Conservation (phyloP, 2,888 invertebrate species). For the Steinernema carpocapsae region DNA sequence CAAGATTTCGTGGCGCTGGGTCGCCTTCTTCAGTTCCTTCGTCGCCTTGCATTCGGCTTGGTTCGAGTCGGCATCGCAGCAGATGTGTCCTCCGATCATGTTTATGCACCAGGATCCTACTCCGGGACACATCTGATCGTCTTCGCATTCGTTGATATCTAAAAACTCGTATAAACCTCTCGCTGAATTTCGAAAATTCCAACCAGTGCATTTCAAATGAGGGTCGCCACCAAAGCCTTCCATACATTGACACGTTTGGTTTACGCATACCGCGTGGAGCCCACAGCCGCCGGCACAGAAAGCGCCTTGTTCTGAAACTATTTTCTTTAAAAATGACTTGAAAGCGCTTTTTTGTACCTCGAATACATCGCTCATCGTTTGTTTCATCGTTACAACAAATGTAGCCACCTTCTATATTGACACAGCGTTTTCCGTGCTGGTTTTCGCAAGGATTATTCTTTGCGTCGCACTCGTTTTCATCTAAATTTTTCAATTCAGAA, state of each 20-base stretch:
- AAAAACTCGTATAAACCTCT: background rate
- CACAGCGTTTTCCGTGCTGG: slow-evolving; percentile 49
- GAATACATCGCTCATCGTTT: slow-evolving; percentile 43
- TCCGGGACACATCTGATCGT: slow-evolving; percentile 53
- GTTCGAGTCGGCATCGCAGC: slow-evolving; percentile 49
- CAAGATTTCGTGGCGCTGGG: background rate
- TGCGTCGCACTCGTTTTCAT: slow-evolving; percentile 67
- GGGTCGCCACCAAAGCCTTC: slow-evolving; percentile 85
- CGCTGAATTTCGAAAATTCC: background rate
- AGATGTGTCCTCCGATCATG: slow-evolving; percentile 56
- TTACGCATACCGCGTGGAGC: slow-evolving; percentile 59
- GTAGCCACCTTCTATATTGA: slow-evolving; percentile 67
- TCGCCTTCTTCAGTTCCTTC: background rate
- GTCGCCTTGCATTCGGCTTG: slow-evolving; percentile 6
- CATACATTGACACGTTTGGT: slow-evolving; percentile 79
- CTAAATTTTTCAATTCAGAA: slow-evolving; percentile 47
- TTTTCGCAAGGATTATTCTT: slow-evolving; percentile 53
- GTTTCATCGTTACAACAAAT: slow-evolving; percentile 68
- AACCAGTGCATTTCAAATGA: slow-evolving; percentile 48
- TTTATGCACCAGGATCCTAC: slow-evolving; percentile 64
- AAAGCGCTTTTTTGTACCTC: no score
- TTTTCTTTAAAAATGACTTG: background rate
- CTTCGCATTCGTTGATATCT: slow-evolving; percentile 65
- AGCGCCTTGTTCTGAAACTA: slow-evolving; percentile 56
- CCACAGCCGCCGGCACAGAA: slow-evolving; percentile 65